Percentiles rank a stretch among this genome's conserved stretches.
These are phyloP conservation scores for Dipus sagitta DNA, from an alignment of 2,797 vertebrate species.

Conservation along the genomic window DNA sequence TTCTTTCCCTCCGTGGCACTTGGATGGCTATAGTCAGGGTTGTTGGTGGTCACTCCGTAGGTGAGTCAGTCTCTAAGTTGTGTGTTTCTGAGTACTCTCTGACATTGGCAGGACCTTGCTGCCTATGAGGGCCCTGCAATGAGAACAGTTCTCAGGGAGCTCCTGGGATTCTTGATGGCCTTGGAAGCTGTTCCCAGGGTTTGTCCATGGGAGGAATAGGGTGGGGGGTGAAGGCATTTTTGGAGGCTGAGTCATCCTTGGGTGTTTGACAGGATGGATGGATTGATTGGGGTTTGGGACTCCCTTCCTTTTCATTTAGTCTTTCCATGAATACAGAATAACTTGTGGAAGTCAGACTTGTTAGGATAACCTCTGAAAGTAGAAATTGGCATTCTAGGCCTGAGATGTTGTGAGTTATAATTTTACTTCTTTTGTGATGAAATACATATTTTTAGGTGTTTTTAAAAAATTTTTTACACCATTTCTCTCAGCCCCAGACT, in stretches of 20 bases:
- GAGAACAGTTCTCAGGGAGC: neutral
- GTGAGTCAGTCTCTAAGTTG: neutral
- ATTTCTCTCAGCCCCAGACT: conserved; percentile 15
- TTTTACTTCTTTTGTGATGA: neutral
- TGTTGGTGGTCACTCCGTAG: neutral
- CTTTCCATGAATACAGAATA: neutral
- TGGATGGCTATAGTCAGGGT: neutral
- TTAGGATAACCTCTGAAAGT: neutral
- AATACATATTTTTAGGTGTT: neutral
- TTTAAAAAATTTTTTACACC: neutral
- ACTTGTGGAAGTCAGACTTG: neutral
- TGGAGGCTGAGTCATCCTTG: neutral
- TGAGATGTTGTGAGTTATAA: neutral
- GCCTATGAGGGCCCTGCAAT: neutral
- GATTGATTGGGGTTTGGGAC: neutral
- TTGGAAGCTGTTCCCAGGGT: neutral
- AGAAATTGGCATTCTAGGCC: neutral
- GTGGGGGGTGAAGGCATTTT: neutral
- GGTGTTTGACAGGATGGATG: neutral
- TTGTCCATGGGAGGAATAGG: neutral
- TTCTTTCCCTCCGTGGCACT: neutral
- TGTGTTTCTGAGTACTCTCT: neutral
- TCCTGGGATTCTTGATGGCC: neutral
- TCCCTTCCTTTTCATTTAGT: neutral
- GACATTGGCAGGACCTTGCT: neutral